Base-by-base conservation (phyloP, 2,113 vertebrate species). In the Epinephelus fuscoguttatus region DNA sequence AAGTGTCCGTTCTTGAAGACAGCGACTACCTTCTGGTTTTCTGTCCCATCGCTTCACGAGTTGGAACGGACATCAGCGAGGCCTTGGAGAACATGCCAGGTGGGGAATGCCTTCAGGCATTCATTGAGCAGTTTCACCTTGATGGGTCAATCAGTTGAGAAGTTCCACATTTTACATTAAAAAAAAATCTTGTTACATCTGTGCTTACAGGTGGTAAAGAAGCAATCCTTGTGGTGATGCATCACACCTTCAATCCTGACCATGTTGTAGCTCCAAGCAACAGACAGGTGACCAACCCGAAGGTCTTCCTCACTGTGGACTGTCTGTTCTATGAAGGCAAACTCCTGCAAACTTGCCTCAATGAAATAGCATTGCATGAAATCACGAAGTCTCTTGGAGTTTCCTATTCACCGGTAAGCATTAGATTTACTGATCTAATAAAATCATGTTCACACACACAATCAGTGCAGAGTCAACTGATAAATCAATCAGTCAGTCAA, bases 221-320 rank as follows among this genome's bases (percentile, higher is more conserved):
- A 17, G 6, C 1, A 0, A 23, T 90, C 10, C 72, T 91, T 69
- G 86, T 88, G 78, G 82, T 89, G 80, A 84, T 92, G 87, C 88
- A 92, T 72, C 78, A 87, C 78, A 90, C 78, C 49, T 80, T 80
- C 8, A 0, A 62, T 6, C 13, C 0, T 1, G 0, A 82, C 0
- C 1, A 3, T 0, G 2, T 57, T 15, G 0, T 86, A 1, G 23
- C 47, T 19, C 18, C 55, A 0, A 90, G 82, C 78, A 3, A 2
- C 0, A 45, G 40, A 47, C 70, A 11, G 7, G 79, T 90, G 70
- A 0, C 8, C 0, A 52, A 83, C 14, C 0, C 0, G 0, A 60
- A 57, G 0, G 62, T 90, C 19, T 0, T 1, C 4, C 82, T 91
- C 25, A 80, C 84, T 13, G 88, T 93, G 60, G 83, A 92, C 76